Conservation (phyloP, 2,113 vertebrate species). For the Ochotona princeps region DNA sequence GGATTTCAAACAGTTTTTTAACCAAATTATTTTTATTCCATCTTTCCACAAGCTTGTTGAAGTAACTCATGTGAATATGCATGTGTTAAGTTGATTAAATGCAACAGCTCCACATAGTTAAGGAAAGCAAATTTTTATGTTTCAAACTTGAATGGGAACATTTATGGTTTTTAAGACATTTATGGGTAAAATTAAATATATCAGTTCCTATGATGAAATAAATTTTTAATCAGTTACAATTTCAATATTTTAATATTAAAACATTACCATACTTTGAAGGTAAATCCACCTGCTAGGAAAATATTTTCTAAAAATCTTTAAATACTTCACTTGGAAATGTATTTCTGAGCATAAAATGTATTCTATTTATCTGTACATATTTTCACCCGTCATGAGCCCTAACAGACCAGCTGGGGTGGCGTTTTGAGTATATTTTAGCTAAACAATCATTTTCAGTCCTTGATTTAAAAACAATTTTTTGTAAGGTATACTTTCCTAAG, state of each 20-base stretch:
- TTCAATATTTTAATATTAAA: background rate
- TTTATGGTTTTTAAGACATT: slow-evolving; percentile 23
- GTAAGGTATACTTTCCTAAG: background rate
- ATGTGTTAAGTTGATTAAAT: background rate
- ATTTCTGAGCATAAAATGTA: background rate
- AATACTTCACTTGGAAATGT: slow-evolving; percentile 26
- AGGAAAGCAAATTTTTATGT: background rate
- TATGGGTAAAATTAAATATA: background rate
- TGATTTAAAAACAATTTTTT: slow-evolving; percentile 16
- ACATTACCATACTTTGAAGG: background rate
- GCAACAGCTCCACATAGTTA: background rate
- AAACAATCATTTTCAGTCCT: background rate
- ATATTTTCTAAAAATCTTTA: slow-evolving; percentile 23
- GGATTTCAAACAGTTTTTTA: no score
- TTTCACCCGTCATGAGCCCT: background rate
- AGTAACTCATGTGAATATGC: no score
- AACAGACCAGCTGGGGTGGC: background rate
- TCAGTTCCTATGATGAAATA: background rate
- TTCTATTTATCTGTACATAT: background rate
- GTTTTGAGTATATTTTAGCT: background rate
- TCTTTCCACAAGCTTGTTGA: no score
- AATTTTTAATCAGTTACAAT: background rate
- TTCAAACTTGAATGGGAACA: background rate
- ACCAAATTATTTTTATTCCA: no score
- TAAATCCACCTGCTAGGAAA: slow-evolving; percentile 17